Conservation (phyloP, 2,797 vertebrate species). For the Poecilia picta region DNA sequence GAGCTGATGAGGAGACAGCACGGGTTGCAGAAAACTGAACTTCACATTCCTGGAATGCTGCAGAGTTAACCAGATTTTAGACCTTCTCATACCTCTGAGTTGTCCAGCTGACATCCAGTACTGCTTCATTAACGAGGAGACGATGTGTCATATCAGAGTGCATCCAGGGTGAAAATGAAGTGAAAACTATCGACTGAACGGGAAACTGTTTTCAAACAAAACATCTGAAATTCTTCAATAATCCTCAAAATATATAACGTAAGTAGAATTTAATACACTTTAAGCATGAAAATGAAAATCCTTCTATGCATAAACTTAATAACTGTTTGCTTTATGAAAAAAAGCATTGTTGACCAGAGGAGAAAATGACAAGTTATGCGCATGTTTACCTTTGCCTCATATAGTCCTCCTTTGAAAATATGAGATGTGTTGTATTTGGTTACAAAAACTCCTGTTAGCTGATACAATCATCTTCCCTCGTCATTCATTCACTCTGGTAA, state of each 20-base stretch:
- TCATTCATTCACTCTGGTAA: not conserved
- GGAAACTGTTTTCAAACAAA: not conserved
- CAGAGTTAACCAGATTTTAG: not conserved
- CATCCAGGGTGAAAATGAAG: not conserved
- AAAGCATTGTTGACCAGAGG: not conserved
- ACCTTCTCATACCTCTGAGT: not conserved
- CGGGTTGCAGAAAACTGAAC: not conserved
- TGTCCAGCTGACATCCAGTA: not conserved
- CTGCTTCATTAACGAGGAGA: not conserved
- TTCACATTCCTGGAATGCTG: not conserved
- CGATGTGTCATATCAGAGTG: not conserved
- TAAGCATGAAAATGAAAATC: not conserved
- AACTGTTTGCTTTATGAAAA: not conserved
- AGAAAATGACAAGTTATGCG: not conserved
- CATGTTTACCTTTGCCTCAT: not conserved
- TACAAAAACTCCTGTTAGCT: not conserved
- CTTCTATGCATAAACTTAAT: not conserved
- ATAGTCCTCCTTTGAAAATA: no score
- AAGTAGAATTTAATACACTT: not conserved
- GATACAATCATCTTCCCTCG: not conserved
- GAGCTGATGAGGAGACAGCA: not conserved
- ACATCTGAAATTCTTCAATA: not conserved
- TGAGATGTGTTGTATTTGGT: not conserved
- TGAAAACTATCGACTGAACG: not conserved
- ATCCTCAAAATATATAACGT: not conserved